phyloP scores from a whole-genome alignment of 2,113 vertebrate genomes.

The Brachyhypopomus occidentalis region DNA sequence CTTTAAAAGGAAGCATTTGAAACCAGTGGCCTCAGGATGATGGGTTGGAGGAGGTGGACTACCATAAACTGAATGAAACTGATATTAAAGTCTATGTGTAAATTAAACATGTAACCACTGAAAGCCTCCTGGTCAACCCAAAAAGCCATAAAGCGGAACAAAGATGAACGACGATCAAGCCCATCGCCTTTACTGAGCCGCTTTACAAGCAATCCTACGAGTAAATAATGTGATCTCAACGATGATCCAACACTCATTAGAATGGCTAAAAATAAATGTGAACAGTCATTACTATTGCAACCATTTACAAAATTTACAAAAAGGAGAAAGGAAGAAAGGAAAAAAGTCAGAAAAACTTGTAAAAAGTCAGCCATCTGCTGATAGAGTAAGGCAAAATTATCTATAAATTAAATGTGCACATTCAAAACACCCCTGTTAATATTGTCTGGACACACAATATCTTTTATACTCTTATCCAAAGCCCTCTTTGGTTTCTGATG shows the following conservation, averaged over 20 bases:
- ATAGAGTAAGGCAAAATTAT: constrained; percentile 69
- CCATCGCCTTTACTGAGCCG: background rate
- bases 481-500: constrained; percentile 40
- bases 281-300: constrained; percentile 65
- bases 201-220: background rate
- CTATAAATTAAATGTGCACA: constrained; percentile 70
- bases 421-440: constrained; percentile 68
- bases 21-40: background rate
- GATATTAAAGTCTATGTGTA: background rate
- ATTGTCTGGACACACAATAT: constrained; percentile 54
- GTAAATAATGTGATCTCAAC: background rate
- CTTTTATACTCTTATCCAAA: constrained; percentile 48
- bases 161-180: background rate
- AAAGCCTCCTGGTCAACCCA: background rate
- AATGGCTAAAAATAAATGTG: constrained; percentile 53
- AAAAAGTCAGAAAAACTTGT: constrained; percentile 62
- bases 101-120: background rate
- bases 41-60: background rate
- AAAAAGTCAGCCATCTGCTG: constrained; percentile 71
- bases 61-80: background rate
- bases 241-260: constrained; percentile 34
- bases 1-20: constrained; percentile 27
- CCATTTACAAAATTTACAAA: constrained; percentile 80
- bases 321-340: constrained; percentile 41
- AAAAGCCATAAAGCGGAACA: constrained; percentile 7